Conservation (phyloP, 2,888 invertebrate genomes). For the Dysmachus trigonus region DNA sequence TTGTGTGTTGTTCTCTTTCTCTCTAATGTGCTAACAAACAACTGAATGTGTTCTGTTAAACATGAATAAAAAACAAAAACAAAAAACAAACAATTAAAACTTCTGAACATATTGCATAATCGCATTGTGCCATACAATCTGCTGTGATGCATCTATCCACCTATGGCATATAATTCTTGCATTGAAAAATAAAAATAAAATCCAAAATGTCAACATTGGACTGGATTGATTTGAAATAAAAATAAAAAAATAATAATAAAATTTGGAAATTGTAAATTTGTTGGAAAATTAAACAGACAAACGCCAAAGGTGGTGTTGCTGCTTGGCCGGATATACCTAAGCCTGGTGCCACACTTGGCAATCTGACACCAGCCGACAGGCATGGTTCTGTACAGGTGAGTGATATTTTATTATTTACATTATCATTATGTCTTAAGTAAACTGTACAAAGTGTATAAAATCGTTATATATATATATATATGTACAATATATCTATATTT, state of each 20-base stretch:
- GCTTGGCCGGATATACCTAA: constrained; percentile 89
- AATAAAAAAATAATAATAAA: constrained; percentile 43
- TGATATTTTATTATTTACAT: constrained; percentile 52
- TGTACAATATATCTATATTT: neutral
- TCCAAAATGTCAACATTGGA: neutral
- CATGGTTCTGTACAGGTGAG: constrained; percentile 96
- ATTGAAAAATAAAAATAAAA: neutral
- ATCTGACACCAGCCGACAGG: constrained; percentile 92
- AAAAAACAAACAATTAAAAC: neutral
- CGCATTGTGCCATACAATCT: neutral
- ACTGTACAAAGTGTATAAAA: constrained; percentile 34
- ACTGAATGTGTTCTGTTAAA: constrained; percentile 13
- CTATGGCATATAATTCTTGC: constrained; percentile 4
- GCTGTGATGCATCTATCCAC: constrained; percentile 8
- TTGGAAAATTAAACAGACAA: constrained; percentile 57
- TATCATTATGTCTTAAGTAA: constrained; percentile 28
- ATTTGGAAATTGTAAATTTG: neutral
- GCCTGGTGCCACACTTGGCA: constrained; percentile 79
- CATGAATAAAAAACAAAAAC: neutral
- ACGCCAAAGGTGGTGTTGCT: constrained; percentile 76
- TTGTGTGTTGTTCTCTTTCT: constrained; percentile 18
- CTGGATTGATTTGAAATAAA: neutral
- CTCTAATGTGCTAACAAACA: constrained; percentile 35
- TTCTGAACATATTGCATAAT: constrained; percentile 2
- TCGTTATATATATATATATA: neutral